Percentiles rank a stretch among this genome's conserved stretches.
Conservation (phyloP, 2,113 vertebrate genomes). For the Neolamprologus devosi region DNA sequence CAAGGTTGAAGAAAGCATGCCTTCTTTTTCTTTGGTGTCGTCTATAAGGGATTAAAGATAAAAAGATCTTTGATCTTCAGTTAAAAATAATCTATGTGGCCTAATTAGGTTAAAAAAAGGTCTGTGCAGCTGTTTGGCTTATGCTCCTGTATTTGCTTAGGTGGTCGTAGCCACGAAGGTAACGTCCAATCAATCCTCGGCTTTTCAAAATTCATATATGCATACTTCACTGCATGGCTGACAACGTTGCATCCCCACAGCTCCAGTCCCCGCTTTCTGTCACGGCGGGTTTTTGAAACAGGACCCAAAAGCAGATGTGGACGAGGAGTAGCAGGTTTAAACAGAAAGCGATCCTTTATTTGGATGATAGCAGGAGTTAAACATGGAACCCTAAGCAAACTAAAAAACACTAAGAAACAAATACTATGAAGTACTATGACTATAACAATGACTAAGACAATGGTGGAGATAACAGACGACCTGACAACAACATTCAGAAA, state of each 20-base stretch:
- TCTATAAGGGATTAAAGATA: neutral
- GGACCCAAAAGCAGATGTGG: too few species aligned
- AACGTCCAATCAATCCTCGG: slow-evolving; percentile 13
- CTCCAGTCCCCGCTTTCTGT: neutral
- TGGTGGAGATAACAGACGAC: too few species aligned
- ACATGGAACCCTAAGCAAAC: too few species aligned
- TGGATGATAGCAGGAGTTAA: too few species aligned
- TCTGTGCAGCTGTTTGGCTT: neutral
- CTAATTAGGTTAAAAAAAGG: neutral
- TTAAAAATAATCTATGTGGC: neutral
- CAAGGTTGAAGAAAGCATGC: slow-evolving; percentile 26
- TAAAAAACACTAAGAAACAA: too few species aligned
- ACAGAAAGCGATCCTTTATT: too few species aligned
- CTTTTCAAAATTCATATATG: slow-evolving; percentile 21
- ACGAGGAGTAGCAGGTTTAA: too few species aligned
- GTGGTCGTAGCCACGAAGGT: neutral
- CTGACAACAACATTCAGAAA: fast-evolving
- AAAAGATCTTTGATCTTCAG: neutral
- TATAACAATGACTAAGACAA: too few species aligned
- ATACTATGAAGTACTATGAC: too few species aligned
- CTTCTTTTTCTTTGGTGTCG: neutral
- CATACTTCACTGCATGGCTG: neutral
- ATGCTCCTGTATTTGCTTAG: neutral
- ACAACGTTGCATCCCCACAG: neutral
- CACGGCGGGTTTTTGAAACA: too few species aligned